Percentiles rank a stretch among this genome's conserved stretches.
These are phyloP conservation scores for Daphoenositta chrysoptera DNA, from an alignment of 2,113 vertebrate species.

Conservation along the genomic window DNA sequence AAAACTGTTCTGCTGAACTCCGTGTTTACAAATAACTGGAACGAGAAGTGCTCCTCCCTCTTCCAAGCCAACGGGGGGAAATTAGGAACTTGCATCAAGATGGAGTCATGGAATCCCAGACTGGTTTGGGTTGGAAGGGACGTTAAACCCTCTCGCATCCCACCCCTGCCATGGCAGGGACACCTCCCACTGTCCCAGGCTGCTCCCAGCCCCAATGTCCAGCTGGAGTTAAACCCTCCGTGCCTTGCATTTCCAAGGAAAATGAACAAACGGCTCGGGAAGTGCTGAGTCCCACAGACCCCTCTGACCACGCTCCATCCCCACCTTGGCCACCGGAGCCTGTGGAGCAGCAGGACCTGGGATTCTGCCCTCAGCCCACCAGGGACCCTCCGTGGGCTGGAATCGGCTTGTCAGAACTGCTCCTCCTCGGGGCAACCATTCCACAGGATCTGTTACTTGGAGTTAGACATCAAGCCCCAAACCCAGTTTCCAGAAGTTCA, in stretches of 20 bases:
- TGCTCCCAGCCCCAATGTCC: accelerated
- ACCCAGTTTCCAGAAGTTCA: background rate
- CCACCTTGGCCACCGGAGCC: accelerated
- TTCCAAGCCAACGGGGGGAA: background rate
- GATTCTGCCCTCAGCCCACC: accelerated
- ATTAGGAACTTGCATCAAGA: accelerated
- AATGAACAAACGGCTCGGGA: too few species aligned
- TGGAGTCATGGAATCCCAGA: background rate
- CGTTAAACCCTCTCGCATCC: background rate
- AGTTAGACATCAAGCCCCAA: background rate
- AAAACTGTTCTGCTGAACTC: accelerated
- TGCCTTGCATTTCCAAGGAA: accelerated
- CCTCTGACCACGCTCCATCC: background rate
- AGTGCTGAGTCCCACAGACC: too few species aligned
- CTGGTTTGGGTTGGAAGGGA: background rate
- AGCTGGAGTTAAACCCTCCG: background rate
- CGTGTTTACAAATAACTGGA: accelerated
- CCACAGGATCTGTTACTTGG: accelerated
- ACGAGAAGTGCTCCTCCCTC: background rate
- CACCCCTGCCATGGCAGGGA: background rate
- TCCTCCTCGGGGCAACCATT: too few species aligned
- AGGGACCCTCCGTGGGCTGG: background rate
- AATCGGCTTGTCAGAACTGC: background rate
- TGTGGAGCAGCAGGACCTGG: background rate
- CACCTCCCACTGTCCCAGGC: accelerated